A percentile compares a stretch with the other conserved stretches of the same genome.
Evolutionary conservation across 2,888 invertebrate species (phyloP).

Genomic region (Volucella inflata): DNA sequence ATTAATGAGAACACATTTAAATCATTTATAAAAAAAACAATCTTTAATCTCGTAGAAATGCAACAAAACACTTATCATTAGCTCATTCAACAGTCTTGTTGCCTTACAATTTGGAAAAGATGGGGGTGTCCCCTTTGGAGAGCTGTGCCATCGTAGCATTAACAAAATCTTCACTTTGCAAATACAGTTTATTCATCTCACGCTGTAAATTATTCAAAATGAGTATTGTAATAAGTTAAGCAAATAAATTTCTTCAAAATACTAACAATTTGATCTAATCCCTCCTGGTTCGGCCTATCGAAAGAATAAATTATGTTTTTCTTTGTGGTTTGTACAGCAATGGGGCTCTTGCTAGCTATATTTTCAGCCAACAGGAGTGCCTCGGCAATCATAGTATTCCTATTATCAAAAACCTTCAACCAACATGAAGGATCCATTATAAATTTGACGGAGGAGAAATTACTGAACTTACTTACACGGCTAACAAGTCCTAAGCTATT

Average conservation of each 20-base stretch:
- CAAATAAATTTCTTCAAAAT: slow-evolving; percentile 6
- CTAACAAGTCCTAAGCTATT: slow-evolving; percentile 92
- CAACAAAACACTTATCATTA: too few relatives aligned
- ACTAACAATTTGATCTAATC: slow-evolving; percentile 95
- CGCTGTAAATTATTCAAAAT: slow-evolving; percentile 86
- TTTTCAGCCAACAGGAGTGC: slow-evolving; percentile 90
- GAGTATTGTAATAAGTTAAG: slow-evolving; percentile 20
- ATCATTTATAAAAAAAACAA: too few relatives aligned
- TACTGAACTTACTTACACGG: slow-evolving; percentile 84
- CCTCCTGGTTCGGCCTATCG: slow-evolving; percentile 93
- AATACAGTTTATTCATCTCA: slow-evolving; percentile 91
- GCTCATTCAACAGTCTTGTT: too few relatives aligned
- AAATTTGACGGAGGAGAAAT: not conserved
- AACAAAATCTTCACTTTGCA: slow-evolving; percentile 95
- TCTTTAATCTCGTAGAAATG: too few relatives aligned
- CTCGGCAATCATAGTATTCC: slow-evolving; percentile 86
- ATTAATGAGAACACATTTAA: too few relatives aligned
- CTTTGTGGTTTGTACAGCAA: slow-evolving; percentile 97
- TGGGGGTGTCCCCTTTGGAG: slow-evolving; percentile 88
- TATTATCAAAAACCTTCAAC: slow-evolving; percentile 80
- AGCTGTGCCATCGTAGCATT: slow-evolving; percentile 90
- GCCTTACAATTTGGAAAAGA: slow-evolving; percentile 90
- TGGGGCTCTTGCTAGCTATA: slow-evolving; percentile 95
- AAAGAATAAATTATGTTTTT: slow-evolving; percentile 92
- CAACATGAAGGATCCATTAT: not conserved